Conservation (phyloP, 2,888 invertebrate species). For the Geotrupes spiniger region DNA sequence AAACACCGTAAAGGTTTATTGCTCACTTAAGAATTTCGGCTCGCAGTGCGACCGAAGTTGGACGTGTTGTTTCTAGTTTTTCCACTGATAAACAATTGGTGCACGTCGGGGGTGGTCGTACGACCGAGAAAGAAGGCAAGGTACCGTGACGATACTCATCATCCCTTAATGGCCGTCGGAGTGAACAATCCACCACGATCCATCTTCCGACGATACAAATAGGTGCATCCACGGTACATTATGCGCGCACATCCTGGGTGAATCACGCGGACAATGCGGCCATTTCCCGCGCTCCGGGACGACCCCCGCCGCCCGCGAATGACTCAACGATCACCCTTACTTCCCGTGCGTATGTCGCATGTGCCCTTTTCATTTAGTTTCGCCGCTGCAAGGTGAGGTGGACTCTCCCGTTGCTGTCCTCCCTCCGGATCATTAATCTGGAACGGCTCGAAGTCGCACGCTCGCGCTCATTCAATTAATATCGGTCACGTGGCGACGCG, state of each 20-base stretch:
- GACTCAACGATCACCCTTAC: conserved; percentile 29
- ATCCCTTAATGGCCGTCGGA: conserved; percentile 24
- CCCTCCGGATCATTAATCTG: conserved; percentile 20
- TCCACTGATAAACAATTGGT: conserved; percentile 15
- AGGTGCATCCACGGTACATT: conserved; percentile 47
- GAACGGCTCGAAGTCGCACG: not conserved
- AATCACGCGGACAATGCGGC: conserved; percentile 46
- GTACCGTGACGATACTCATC: conserved; percentile 37
- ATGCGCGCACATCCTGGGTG: conserved; percentile 46
- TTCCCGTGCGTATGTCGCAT: conserved; percentile 32
- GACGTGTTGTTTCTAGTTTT: conserved; percentile 14
- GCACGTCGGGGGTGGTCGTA: conserved; percentile 12
- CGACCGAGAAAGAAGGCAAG: conserved; percentile 22
- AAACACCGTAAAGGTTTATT: conserved; percentile 38
- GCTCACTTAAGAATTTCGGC: conserved; percentile 31
- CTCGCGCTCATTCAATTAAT: conserved; percentile 34
- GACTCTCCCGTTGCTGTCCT: conserved; percentile 18
- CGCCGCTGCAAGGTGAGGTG: conserved; percentile 20
- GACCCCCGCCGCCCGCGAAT: conserved; percentile 23
- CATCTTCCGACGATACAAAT: conserved; percentile 34
- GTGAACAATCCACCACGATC: conserved; percentile 36
- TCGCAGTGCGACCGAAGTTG: conserved; percentile 16
- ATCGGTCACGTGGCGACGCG: conserved; percentile 28
- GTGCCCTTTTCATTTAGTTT: conserved; percentile 25
- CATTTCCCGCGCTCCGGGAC: conserved; percentile 37